Evolutionary conservation across 2,113 vertebrate genomes (phyloP), one percentile per base, ranked within the genome.

Genomic region (Cisticola juncidis): DNA sequence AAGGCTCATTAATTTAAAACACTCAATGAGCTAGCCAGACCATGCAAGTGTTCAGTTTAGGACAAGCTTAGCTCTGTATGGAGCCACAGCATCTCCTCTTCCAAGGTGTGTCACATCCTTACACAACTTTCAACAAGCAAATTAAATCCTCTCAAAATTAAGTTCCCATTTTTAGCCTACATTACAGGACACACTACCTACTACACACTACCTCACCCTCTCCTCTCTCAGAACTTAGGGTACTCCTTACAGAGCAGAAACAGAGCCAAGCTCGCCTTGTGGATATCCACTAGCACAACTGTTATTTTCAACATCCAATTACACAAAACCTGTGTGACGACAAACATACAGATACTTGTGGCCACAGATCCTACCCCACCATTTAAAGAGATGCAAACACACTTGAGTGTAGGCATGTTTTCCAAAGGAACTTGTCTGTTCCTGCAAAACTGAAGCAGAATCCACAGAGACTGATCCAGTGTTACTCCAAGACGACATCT

Each of bases 181-280:
- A 3, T 7, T 47, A 15, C n/a, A 40, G 35, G 42, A 26, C 8
- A 35, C 1, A 6, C 24, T 26, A 24, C 14, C 3, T 61, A 26
- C 25, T 38, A 38, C 35, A 38, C 58, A 38, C 24, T 18, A 36
- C 24, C 24, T 38, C 58, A 61, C 48, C 31, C 66, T 53, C 47
- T 80, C 38, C 38, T 38, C 38, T 38, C 38, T 11, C 2, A 5
- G 51, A 40, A 71, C 16, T 70, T 8, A 47, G 42, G n/a, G 25
- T 6, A 13, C 28, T 21, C 25, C 18, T 14, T 28, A 23, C 19
- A 40, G 62, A 58, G 62, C 47, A 85, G 48, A 86, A 62, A 14
- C 28, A 40, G 51, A 1, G 0, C 26, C 14, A 61, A 14, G n/a
- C 23, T 74, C 1, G 1, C n/a, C 42, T 42, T 7, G 0, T 9